phyloP scores from a whole-genome alignment of 2,113 vertebrate species.

The Leptobrachium ailaonicum region DNA sequence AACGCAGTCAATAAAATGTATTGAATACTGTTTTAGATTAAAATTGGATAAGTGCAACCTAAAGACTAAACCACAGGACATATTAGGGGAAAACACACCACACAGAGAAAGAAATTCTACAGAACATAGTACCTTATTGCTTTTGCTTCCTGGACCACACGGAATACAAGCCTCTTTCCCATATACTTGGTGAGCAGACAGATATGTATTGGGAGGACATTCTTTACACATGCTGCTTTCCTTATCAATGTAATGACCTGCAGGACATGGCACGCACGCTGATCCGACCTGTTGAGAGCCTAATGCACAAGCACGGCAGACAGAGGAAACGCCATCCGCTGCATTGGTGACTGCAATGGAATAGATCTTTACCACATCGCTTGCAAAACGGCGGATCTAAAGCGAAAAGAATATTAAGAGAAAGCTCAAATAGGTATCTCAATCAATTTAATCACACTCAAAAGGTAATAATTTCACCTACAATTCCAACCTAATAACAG shows the following conservation, averaged over 20 bases:
- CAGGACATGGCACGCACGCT: constrained; percentile 87
- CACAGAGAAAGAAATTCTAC: too few relatives aligned
- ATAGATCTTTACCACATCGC: constrained; percentile 89
- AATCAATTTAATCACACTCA: neutral
- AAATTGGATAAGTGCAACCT: too few relatives aligned
- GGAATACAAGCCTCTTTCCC: constrained; percentile 81
- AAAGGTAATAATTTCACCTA: too few relatives aligned
- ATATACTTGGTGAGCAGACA: constrained; percentile 79
- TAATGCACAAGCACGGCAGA: constrained; percentile 85
- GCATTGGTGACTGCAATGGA: constrained; percentile 86
- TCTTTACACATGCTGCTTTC: constrained; percentile 83
- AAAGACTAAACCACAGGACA: too few relatives aligned
- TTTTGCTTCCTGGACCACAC: constrained; percentile 86
- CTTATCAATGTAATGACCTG: constrained; percentile 88
- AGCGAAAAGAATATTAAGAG: constrained; percentile 51
- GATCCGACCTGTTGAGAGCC: constrained; percentile 76
- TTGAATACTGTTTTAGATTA: neutral
- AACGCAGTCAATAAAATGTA: neutral
- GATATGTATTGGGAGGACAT: constrained; percentile 82
- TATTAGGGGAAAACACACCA: too few relatives aligned
- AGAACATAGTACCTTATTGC: constrained; percentile 73
- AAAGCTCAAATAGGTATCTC: neutral
- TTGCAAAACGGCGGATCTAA: constrained; percentile 80
- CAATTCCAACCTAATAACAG: neutral
- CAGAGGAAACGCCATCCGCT: constrained; percentile 82